phyloP scores from a whole-genome alignment of 2,888 invertebrate genomes.

The Toxonevra muliebris region DNA sequence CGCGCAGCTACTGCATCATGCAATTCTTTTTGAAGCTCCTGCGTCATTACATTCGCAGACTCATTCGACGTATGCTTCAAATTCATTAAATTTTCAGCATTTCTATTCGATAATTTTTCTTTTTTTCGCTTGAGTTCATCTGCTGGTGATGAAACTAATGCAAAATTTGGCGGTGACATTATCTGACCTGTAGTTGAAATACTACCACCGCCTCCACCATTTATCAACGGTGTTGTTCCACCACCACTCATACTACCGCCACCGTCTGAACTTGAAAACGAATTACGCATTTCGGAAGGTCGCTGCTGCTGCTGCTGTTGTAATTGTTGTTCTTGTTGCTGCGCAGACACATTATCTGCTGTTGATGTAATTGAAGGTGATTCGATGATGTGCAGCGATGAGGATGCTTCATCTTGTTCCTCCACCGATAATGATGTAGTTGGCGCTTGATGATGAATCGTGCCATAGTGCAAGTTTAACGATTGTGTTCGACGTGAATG shows the following conservation, averaged over 20 bases:
- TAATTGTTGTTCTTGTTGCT: constrained; percentile 25
- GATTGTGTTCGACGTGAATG: constrained; percentile 55
- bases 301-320: constrained; percentile 31
- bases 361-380: constrained; percentile 38
- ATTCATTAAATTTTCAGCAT: constrained; percentile 14
- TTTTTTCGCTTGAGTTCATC: constrained; percentile 37
- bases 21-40: constrained; percentile 60
- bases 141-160: constrained; percentile 40
- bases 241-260: constrained; percentile 41
- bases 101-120: constrained; percentile 34
- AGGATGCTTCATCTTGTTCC: constrained; percentile 50
- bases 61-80: constrained; percentile 39
- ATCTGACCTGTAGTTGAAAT: constrained; percentile 29
- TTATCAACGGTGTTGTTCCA: constrained; percentile 18
- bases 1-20: constrained; percentile 62
- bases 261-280: constrained; percentile 54
- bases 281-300: constrained; percentile 42
- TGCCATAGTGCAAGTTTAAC: constrained; percentile 61
- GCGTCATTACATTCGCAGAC: constrained; percentile 39
- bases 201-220: constrained; percentile 26
- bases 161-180: constrained; percentile 46
- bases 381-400: constrained; percentile 38
- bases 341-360: constrained; percentile 35
- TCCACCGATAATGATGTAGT: constrained; percentile 50
- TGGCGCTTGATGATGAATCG: constrained; percentile 57